Conservation (phyloP, 2,113 vertebrate species). For the Oxyura jamaicensis region DNA sequence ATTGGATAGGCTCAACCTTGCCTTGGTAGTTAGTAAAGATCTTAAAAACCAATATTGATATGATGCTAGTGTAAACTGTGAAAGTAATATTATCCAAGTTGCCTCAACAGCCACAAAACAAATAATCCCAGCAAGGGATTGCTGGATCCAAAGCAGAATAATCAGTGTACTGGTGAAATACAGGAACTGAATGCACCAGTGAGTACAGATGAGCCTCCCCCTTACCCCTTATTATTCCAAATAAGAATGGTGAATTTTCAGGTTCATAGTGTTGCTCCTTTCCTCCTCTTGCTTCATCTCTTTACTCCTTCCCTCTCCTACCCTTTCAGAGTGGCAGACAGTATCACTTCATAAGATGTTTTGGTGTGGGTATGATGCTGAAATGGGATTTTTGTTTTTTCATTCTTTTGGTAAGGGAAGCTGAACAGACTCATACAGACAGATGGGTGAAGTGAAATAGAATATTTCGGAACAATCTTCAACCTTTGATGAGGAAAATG, state of each 20-base stretch:
- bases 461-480: constrained; percentile 60
- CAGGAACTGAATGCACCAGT: background rate
- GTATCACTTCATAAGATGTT: background rate
- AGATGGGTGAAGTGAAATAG: constrained; percentile 47
- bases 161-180: background rate
- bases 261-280: background rate
- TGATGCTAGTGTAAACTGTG: background rate
- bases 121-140: background rate
- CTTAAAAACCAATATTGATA: background rate
- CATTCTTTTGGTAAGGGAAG: constrained; percentile 14
- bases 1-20: background rate
- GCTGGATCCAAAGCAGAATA: background rate
- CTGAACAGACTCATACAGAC: constrained; percentile 1
- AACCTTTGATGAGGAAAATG: constrained; percentile 43
- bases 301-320: background rate
- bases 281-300: background rate
- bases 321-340: background rate
- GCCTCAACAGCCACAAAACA: background rate
- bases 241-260: background rate
- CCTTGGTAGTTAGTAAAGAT: background rate
- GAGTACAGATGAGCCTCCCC: background rate
- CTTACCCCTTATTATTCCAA: background rate
- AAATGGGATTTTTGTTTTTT: constrained; percentile 38
- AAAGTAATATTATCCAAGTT: background rate
- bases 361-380: background rate